Percentiles rank a stretch among this genome's conserved stretches.
Evolutionary conservation across 1,140 invertebrate genomes (phyloP).

Genomic region (Lethrus apterus): DNA sequence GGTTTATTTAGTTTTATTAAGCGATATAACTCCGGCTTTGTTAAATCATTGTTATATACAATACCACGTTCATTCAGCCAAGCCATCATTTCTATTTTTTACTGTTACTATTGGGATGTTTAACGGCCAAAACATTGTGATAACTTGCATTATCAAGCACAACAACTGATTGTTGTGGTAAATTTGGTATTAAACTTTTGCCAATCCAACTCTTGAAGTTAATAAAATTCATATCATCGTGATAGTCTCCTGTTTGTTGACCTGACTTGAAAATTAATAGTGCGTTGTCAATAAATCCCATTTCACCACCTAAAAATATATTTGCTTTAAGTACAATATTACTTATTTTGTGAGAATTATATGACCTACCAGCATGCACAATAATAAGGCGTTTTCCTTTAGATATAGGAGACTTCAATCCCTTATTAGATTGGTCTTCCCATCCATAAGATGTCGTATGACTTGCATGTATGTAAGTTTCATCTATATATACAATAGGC

Average conservation of each 20-base stretch:
- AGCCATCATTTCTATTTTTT: conserved; percentile 28
- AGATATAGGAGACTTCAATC: conserved; percentile 1
- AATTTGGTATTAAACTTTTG: too few relatives aligned
- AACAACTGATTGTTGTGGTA: conserved; percentile 22
- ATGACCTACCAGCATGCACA: too few relatives aligned
- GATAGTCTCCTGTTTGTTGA: conserved; percentile 9
- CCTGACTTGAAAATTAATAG: conserved; percentile 22
- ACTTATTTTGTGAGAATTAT: too few relatives aligned
- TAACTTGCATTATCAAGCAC: conserved; percentile 33
- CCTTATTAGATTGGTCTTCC: background rate
- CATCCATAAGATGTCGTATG: conserved; percentile 3
- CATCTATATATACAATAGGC: background rate
- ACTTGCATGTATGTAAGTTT: background rate
- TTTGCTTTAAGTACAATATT: conserved; percentile 11
- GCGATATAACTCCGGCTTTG: conserved; percentile 16
- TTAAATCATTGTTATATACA: conserved; percentile 2
- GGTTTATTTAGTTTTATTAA: conserved; percentile 13
- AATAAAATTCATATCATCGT: conserved; percentile 15
- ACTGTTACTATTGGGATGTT: conserved; percentile 20
- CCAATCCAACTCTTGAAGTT: conserved; percentile 18
- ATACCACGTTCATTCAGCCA: conserved; percentile 26
- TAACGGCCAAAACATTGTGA: conserved; percentile 26
- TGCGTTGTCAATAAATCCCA: conserved; percentile 25
- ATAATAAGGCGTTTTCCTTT: background rate
- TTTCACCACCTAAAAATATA: conserved; percentile 19